Evolutionary conservation across 2,797 vertebrate genomes (phyloP), one percentile per base, ranked within the genome.

Genomic region (Craterocephalus amniculus): DNA sequence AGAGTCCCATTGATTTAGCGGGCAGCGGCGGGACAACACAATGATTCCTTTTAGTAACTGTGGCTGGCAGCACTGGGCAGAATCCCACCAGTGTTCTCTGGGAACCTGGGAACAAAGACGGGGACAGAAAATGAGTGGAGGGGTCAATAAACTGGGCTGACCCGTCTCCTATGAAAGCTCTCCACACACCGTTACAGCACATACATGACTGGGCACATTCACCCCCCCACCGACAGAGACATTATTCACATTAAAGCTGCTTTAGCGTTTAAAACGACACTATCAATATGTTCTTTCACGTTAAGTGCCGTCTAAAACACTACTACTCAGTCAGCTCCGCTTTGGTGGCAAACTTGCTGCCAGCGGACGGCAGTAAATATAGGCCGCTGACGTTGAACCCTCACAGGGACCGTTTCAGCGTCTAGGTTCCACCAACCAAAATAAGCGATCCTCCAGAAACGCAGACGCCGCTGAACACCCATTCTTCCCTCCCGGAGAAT

Each of bases 1-100:
- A 90, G 90, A 71, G 29, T 65, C 57, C 84, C 83, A 90, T 92
- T 93, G 89, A 93, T 84, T 70, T 72, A 64, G 63, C n/a, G 24
- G 66, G 74, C 80, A 24, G 58, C 69, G 78, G 76, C 73, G 72
- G 88, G 77, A 87, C 79, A 83, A 88, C 85, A 93, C 93, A 94
- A 93, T 92, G 90, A 83, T 73, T 89, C 90, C 84, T 86, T 93
- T 91, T 81, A 85, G 88, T 51, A 64, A 82, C 67, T 83, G 79
- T 80, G 87, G 79, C 88, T 88, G 88, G 86, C 87, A 83, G 85
- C 74, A 70, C 72, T 83, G 87, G 87, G 83, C 83, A 88, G 80
- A 85, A 75, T 84, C 86, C 90, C 87, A 83, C 88, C 86, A 88
- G 74, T 87, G 87, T 89, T 88, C 87, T 87, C 79, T 81, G 89